Evolutionary conservation across 2,888 invertebrate species (phyloP).

Genomic region (Brachypalpus laphriformis): DNA sequence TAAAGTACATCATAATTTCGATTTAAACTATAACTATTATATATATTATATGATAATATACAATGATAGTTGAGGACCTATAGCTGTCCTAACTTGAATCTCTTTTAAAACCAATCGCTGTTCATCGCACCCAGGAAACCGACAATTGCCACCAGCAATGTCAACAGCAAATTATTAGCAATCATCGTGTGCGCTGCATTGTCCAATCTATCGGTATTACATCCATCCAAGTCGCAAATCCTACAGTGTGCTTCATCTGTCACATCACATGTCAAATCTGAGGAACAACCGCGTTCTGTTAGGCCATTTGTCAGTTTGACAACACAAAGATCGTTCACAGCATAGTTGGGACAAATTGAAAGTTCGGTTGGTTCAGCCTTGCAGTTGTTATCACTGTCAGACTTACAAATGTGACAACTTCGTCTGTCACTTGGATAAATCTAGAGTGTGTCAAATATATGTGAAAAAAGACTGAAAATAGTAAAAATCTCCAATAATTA

Average conservation of each 20-base stretch:
- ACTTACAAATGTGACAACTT: slow-evolving; percentile 79
- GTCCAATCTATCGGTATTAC: slow-evolving; percentile 77
- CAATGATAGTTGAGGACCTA: slow-evolving; percentile 45
- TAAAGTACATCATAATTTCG: slow-evolving; percentile 47
- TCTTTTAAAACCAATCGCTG: slow-evolving; percentile 4
- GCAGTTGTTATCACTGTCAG: slow-evolving; percentile 75
- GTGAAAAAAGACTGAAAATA: background rate
- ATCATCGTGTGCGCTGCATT: slow-evolving; percentile 31
- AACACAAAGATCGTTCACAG: slow-evolving; percentile 77
- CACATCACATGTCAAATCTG: slow-evolving; percentile 76
- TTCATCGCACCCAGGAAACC: slow-evolving; percentile 24
- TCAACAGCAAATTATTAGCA: slow-evolving; percentile 44
- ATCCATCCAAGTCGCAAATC: slow-evolving; percentile 76
- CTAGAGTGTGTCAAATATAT: slow-evolving; percentile 41
- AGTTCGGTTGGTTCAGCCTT: slow-evolving; percentile 67
- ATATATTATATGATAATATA: slow-evolving; percentile 67
- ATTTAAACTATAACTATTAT: slow-evolving; percentile 45
- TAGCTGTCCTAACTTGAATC: background rate
- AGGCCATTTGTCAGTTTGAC: slow-evolving; percentile 46
- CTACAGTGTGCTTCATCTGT: slow-evolving; percentile 75
- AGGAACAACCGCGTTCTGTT: slow-evolving; percentile 78
- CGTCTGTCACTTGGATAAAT: slow-evolving; percentile 78
- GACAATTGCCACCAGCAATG: slow-evolving; percentile 42
- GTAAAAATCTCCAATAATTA: no score
- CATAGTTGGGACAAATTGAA: slow-evolving; percentile 78